Percentiles rank a stretch among this genome's conserved stretches.
Conservation (phyloP, 2,888 invertebrate genomes). For the Plebejus melissa region DNA sequence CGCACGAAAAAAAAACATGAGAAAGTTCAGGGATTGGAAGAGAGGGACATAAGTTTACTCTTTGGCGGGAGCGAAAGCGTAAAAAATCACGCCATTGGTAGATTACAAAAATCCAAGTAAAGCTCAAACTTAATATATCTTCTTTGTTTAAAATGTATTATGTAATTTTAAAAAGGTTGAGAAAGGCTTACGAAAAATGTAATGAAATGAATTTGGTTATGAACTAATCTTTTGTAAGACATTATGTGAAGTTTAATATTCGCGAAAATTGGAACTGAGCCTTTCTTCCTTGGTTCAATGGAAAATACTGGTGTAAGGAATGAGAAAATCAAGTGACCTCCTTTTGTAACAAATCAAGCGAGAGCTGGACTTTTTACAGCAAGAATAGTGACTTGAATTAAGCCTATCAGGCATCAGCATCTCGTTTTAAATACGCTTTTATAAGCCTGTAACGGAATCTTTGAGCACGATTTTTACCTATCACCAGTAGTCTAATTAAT, state of each 20-base stretch:
- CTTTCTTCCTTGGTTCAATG: constrained; percentile 24
- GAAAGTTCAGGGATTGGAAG: no score
- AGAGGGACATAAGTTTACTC: no score
- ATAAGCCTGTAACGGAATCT: no score
- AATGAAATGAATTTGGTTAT: not conserved
- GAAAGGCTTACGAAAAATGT: not conserved
- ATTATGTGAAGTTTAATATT: not conserved
- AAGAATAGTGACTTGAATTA: not conserved
- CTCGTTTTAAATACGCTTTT: not conserved
- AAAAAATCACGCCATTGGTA: no score
- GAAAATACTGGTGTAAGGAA: constrained; percentile 2
- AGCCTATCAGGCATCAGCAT: not conserved
- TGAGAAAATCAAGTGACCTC: constrained; percentile 23
- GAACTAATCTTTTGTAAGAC: not conserved
- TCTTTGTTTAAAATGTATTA: not conserved
- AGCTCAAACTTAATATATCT: not conserved
- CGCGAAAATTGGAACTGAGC: constrained; percentile 16
- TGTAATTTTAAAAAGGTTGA: not conserved
- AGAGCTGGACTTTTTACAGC: not conserved
- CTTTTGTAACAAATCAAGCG: constrained; percentile 20
- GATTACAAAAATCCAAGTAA: not conserved
- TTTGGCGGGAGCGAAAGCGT: no score
- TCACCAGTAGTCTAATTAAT: no score
- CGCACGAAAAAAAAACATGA: no score
- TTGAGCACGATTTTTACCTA: no score